Percentiles rank a stretch among this genome's conserved stretches.
Evolutionary conservation across 2,888 invertebrate species (phyloP).

Genomic region (Athalia cordata): DNA sequence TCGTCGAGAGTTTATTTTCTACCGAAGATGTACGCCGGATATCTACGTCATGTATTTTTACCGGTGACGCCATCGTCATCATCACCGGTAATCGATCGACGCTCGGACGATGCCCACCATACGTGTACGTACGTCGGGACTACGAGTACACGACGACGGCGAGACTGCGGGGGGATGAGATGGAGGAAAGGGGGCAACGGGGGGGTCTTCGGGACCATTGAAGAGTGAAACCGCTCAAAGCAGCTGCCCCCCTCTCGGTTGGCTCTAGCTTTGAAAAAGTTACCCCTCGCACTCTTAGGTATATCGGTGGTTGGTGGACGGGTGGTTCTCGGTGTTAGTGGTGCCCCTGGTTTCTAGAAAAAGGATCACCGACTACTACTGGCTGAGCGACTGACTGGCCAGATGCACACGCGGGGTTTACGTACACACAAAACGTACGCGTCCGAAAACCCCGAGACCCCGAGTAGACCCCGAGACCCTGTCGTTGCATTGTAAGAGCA

Average conservation of each 20-base stretch:
- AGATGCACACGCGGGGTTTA: conserved; percentile 8
- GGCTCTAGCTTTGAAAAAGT: conserved; percentile 31
- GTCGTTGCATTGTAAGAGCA: conserved; percentile 69
- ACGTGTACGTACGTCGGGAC: too few species aligned
- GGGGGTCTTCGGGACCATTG: conserved; percentile 65
- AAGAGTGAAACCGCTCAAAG: conserved; percentile 73
- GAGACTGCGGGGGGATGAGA: conserved; percentile 58
- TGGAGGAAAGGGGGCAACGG: conserved; percentile 30
- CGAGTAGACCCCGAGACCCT: conserved; percentile 43
- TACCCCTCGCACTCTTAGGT: conserved; percentile 6
- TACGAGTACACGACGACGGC: conserved; percentile 45
- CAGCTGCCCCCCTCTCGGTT: conserved; percentile 65
- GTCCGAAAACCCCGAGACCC: not conserved
- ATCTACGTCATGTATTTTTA: too few species aligned
- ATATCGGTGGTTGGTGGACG: not conserved
- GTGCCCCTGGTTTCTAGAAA: too few species aligned
- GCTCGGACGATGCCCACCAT: conserved; percentile 60
- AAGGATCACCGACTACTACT: too few species aligned
- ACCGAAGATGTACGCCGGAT: not conserved
- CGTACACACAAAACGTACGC: too few species aligned
- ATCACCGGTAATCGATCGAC: not conserved
- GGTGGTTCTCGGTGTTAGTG: too few species aligned
- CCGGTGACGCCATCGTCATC: not conserved
- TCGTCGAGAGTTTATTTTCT: not conserved
- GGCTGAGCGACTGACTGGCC: not conserved